Base-by-base conservation (phyloP, 1,140 invertebrate genomes). In the Eurosta solidaginis region DNA sequence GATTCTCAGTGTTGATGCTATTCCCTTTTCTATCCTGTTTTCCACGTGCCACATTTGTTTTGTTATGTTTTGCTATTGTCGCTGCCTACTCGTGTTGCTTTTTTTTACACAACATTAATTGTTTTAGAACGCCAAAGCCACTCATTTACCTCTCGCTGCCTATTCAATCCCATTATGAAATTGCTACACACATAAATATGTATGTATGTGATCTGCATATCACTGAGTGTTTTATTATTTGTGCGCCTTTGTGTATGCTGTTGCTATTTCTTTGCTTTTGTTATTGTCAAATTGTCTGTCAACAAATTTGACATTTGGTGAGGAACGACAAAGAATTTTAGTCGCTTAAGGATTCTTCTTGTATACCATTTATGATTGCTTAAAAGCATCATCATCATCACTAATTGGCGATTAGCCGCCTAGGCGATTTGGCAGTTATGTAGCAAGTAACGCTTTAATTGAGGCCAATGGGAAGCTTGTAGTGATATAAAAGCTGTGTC, bases 291-390 rank as follows among this genome's bases (percentile, higher is more conserved):
- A 68, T 68, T 68, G 59, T 42, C 59, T 68, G 59, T 68, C 59
- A 68, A 68, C 59, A 68, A 68, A 68, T 68, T 68, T 68, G 59
- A 68, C 59, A 40, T 63, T 63, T 63, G 33, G 36, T 63, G 54
- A 36, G 54, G 4, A 33, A 1, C 29, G 29, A 27, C 33, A 17
- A 63, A 1, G 59, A 0, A 22, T 68, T 68, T 68, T 68, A 68
- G 59, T n/a, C n/a, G 17, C 14, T 42, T 40, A 59, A 59, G 27
- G 29, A 40, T 33, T 54, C 33, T 27, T 7, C 25, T 63, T 63
- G 6, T 29, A 40, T 68, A 6, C 20, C 20, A 40, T 27, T 40
- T 33, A 29, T 59, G 29, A 36, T 33, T 59, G 40, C 29, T 68
- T 68, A n/a, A n/a, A n/a, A n/a, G n/a, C n/a, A n/a, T n/a, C n/a